Evolutionary conservation across 2,113 vertebrate species (phyloP).

Genomic region (Dicerorhinus sumatrensis): DNA sequence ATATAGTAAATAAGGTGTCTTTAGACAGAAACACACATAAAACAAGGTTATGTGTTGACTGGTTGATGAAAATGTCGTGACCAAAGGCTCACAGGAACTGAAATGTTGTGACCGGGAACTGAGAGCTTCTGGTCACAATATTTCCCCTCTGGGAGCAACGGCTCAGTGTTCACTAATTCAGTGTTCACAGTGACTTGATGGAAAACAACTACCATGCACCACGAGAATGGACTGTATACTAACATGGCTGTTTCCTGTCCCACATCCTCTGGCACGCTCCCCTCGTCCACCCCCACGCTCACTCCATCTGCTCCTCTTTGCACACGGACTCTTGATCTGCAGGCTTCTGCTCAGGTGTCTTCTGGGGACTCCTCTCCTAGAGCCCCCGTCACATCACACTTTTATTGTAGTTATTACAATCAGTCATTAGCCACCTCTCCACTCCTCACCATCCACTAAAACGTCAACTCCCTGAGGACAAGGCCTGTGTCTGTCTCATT

Average conservation of each 20-base stretch:
- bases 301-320: background rate
- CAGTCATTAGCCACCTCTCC: background rate
- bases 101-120: background rate
- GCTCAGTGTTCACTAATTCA: background rate
- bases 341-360: background rate
- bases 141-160: background rate
- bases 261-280: background rate
- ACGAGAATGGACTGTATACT: fast-evolving
- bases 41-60: background rate
- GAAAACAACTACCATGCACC: background rate
- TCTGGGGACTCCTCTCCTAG: fast-evolving
- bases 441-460: background rate
- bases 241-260: background rate
- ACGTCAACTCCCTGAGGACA: background rate
- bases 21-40: background rate
- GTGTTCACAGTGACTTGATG: fast-evolving
- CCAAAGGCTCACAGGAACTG: background rate
- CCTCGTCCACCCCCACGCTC: background rate
- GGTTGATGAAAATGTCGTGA: background rate
- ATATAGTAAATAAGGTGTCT: no score
- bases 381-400: background rate
- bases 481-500: background rate
- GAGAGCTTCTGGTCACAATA: background rate
- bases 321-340: no score
- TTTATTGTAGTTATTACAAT: fast-evolving